These are phyloP conservation scores for Calidris pugnax DNA, from an alignment of 2,113 vertebrate species.

Conservation along the genomic window DNA sequence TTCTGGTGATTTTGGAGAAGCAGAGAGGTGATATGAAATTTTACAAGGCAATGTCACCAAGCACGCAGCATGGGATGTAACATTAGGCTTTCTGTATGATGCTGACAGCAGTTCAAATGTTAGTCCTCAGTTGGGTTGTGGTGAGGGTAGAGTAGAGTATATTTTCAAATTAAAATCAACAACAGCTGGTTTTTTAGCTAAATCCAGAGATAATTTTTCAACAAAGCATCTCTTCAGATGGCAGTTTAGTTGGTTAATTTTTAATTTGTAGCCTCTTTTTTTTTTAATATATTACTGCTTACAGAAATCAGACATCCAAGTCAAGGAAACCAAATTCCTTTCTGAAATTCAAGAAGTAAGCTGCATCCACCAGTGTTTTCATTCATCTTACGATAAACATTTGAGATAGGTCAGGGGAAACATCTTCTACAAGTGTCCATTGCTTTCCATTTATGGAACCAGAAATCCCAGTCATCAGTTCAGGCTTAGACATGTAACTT, in stretches of 20 bases:
- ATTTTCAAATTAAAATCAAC: neutral
- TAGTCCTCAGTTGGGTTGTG: neutral
- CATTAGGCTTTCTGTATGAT: neutral
- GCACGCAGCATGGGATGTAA: neutral
- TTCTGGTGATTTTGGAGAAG: neutral
- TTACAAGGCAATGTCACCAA: neutral
- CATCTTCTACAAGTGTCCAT: neutral
- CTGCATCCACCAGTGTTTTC: neutral
- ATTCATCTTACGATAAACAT: neutral
- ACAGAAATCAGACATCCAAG: neutral
- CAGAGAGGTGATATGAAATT: neutral
- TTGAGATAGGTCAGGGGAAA: neutral
- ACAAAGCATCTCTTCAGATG: neutral
- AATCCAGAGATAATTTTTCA: neutral
- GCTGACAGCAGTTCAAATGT: neutral
- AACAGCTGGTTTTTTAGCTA: neutral
- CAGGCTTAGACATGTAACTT: neutral
- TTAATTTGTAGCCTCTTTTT: neutral
- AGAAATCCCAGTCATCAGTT: neutral
- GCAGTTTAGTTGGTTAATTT: neutral
- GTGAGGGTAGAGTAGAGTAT: neutral
- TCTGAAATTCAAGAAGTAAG: neutral
- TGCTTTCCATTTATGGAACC: neutral
- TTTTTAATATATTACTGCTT: neutral
- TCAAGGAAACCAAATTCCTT: neutral